Evolutionary conservation across 2,113 vertebrate genomes (phyloP), one percentile per base, ranked within the genome.

Genomic region (Austrofundulus limnaeus): DNA sequence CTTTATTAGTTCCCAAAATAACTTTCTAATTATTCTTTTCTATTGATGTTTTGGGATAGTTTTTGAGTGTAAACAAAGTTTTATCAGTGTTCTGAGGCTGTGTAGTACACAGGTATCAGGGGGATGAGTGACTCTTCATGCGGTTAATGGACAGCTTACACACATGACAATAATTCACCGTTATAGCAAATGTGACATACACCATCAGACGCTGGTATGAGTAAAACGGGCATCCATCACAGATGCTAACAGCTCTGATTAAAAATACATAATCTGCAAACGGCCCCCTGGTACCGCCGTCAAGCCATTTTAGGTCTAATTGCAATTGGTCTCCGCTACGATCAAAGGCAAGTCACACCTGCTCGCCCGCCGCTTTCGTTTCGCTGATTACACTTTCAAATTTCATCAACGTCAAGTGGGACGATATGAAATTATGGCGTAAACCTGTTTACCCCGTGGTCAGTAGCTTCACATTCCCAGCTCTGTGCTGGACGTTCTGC

Each of bases 201-300:
- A 69, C 71, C 82, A 71, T 86, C 85, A 62, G 73, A 68, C 60
- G 67, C 72, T 68, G 72, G 81, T 76, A 78, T 85, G 83, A 86
- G 85, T 85, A 82, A 90, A 87, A 84, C 54, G 81, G 86, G 85
- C 85, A 83, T 92, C 88, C 83, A 86, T 92, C 89, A 91, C 85
- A 85, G 90, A 88, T 86, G 90, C 89, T 91, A 92, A 93, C 89
- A 90, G 89, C 87, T 90, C 87, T 91, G 89, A 93, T 93, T 93
- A 92, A 93, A 92, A 92, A 92, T 90, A 91, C 89, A 92, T 92
- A 90, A 88, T 90, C 86, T 90, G 86, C 84, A 84, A 87, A 82
- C 87, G 57, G 82, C 86, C 89, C 86, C 87, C 86, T 67, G 87
- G 85, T 91, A 84, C 83, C 62, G 58, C 83, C 80, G 84, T 80